These are phyloP conservation scores for Trachops cirrhosus DNA, from an alignment of 2,797 vertebrate species.

Conservation along the genomic window DNA sequence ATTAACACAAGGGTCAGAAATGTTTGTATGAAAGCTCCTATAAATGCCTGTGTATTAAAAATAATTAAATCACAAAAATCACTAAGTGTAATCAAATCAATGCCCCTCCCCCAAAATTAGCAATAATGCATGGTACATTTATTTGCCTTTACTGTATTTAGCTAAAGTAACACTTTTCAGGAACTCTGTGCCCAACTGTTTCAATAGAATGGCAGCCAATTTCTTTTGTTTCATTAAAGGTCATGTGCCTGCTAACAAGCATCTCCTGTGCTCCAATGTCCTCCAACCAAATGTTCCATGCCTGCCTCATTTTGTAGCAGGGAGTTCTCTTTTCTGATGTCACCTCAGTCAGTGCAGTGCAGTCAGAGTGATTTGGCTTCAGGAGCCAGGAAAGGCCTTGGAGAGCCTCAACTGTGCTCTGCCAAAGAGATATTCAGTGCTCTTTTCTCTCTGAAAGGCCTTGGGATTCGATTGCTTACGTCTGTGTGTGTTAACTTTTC, in stretches of 20 bases:
- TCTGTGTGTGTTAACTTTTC: neutral
- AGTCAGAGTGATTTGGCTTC: neutral
- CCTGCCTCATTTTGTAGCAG: neutral
- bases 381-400: neutral
- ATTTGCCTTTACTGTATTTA: neutral
- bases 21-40: neutral
- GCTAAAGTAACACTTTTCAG: neutral
- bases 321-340: neutral
- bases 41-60: neutral
- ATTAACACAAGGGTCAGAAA: neutral
- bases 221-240: neutral
- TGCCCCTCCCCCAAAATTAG: neutral
- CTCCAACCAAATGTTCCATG: neutral
- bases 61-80: neutral
- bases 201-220: neutral
- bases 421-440: rapidly evolving
- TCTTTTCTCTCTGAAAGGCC: neutral
- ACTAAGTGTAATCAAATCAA: neutral
- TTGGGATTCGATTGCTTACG: neutral
- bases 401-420: rapidly evolving
- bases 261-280: neutral
- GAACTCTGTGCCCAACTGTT: neutral
- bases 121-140: neutral
- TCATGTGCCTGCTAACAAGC: neutral
- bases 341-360: neutral